Evolutionary conservation across 2,888 invertebrate species (phyloP), one percentile per base, ranked within the genome.

Genomic region (Dioctria rufipes): DNA sequence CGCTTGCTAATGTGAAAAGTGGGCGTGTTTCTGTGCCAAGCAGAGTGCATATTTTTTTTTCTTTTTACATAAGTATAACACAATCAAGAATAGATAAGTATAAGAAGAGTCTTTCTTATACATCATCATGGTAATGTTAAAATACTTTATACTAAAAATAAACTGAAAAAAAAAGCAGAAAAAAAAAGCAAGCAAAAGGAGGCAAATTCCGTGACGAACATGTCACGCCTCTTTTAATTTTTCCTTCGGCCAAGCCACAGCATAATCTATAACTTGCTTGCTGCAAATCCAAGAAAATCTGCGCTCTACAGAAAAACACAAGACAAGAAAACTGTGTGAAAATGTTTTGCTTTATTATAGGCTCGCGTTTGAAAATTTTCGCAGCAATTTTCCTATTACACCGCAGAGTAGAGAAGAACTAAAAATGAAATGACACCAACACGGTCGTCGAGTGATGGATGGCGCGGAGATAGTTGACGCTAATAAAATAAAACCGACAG

Each of bases 401-500:
- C 25, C 25, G 54, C 54, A 54, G 3, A 8, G n/a, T 1, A 11
- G 11, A n/a, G 54, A 54, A 54, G n/a, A 11, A n/a, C 11, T 25
- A 2, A 25, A 25, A 25, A 25, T 25, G 61, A 11, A 39, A 61
- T 4, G 61, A 61, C 2, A 6, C 37, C 37, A 5, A 4, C 61
- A 6, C 39, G 6, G n/a, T 37, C 37, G 39, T 61, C 61, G 58
- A 43, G 73, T 73, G 73, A 73, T 73, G 58, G 73, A 73, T 73
- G 73, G 58, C 39, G 25, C 25, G 39, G 42, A 73, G 60, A 73
- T 73, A 73, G 51, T 60, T 73, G 60, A 63, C 43, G 13, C 66
- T 43, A 43, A 13, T 43, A 42, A 66, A 66, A 42, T 11, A 66
- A 42, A 13, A 13, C 42, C 4, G 43, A 51, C 25, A 25, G 25